Conservation (phyloP, 35 echinoderm and acorn worm genomes). For the Hemicentrotus pulcherrimus region DNA sequence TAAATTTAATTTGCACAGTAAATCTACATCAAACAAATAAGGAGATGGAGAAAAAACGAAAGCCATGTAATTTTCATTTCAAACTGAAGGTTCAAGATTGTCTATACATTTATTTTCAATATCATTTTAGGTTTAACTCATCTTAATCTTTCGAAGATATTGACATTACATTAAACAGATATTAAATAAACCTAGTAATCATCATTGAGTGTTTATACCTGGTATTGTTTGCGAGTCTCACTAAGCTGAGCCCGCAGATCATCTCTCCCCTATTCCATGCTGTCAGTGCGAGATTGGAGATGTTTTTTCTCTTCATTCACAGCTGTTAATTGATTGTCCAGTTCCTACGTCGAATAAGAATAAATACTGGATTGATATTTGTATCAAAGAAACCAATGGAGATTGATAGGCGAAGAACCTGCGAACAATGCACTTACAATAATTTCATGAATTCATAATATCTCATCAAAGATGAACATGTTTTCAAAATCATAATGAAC, state of each 20-base stretch:
- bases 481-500: too few relatives aligned
- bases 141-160: background rate
- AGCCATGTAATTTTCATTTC: too few relatives aligned
- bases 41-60: too few relatives aligned
- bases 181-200: too few relatives aligned
- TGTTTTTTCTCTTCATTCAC: background rate
- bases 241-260: background rate
- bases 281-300: background rate
- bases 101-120: background rate
- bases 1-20: background rate
- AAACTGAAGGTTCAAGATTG: too few relatives aligned
- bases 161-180: background rate
- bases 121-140: background rate
- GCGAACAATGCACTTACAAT: too few relatives aligned
- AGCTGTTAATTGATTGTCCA: background rate
- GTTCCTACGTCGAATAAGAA: background rate
- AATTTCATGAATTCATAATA: too few relatives aligned
- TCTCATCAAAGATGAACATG: too few relatives aligned
- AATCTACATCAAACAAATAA: too few relatives aligned
- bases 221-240: background rate
- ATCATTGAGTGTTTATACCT: background rate
- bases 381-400: too few relatives aligned
- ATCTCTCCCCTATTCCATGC: background rate
- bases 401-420: too few relatives aligned
- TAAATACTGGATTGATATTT: background rate